Percentiles rank a stretch among this genome's conserved stretches.
Conservation (phyloP, 2,113 vertebrate genomes). For the Gopherus flavomarginatus region DNA sequence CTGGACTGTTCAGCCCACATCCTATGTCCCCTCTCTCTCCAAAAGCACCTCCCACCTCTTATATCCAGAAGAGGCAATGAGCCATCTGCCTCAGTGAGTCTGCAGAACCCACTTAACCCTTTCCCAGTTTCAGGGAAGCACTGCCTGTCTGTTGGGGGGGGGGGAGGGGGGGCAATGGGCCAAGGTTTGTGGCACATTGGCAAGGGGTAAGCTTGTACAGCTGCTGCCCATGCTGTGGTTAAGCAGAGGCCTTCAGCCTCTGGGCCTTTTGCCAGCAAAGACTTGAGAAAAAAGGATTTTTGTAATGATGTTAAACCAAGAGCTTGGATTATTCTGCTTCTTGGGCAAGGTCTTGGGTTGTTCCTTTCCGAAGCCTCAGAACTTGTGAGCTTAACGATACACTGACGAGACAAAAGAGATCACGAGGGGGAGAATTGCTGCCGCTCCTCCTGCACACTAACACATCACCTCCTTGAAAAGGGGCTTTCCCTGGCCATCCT, state of each 20-base stretch:
- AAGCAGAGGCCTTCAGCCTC: background rate
- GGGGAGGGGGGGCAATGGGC: too few species aligned
- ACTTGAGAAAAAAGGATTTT: background rate
- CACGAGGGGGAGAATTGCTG: background rate
- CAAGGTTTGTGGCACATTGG: too few species aligned
- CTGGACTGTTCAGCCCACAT: background rate
- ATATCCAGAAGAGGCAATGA: background rate
- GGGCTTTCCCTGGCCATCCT: background rate
- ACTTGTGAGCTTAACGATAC: background rate
- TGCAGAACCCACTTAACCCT: background rate
- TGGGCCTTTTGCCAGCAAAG: background rate
- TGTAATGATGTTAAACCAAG: background rate
- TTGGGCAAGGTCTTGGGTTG: background rate
- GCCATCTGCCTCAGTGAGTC: background rate
- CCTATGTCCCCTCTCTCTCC: background rate
- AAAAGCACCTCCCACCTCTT: background rate
- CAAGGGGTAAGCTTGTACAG: fast-evolving
- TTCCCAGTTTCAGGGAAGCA: background rate
- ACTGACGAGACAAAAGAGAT: background rate
- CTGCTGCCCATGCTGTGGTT: fast-evolving
- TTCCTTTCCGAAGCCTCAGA: background rate
- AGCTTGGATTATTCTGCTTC: background rate
- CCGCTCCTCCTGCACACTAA: background rate
- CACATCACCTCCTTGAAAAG: background rate
- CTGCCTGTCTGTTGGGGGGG: fast-evolving